Base-by-base conservation (phyloP, 2,888 invertebrate genomes). In the Lutraria lutraria region DNA sequence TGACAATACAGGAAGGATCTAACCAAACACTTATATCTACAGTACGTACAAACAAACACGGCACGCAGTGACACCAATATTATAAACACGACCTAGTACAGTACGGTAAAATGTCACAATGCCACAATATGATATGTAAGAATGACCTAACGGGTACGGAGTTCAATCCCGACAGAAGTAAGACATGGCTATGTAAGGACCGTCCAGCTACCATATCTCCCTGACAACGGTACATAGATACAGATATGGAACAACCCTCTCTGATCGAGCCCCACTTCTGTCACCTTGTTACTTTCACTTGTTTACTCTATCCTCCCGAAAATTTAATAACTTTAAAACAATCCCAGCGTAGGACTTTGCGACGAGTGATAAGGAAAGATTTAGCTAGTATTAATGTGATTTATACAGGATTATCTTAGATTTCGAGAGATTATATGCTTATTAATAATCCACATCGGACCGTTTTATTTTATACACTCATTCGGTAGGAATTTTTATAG, bases 271-370 rank as follows among this genome's bases (percentile, higher is more conserved):
- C 31, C 81, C 19, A 63, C 31, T 81, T 80, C 63, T 43, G 29
- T 53, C 68, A 81, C 56, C 21, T 83, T 21, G 83, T 83, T 83
- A 83, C 72, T 79, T 31, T 85, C 82, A 76, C 83, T 79, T 88
- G 80, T 88, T 83, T 89, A 84, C 88, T 84, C 89, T 88, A 81
- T 85, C 88, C 54, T 85, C 84, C 86, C 83, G 72, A 84, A 91
- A 92, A 92, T 90, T 92, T 92, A 92, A 92, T 92, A 90, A 89
- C 88, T 80, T 92, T 92, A 92, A 92, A 92, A 92, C 92, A 92
- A 92, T 92, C 89, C 89, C 54, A 34, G 83, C 63, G 79, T 82
- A 80, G 80, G 88, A 84, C 87, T 91, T 88, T 91, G 54, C 88
- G 63, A 81, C 25, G n/a, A 82, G 89, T 84, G 92, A 92, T 92